Conservation (phyloP, 2,888 invertebrate species). For the Neuroscelio doddi region DNA sequence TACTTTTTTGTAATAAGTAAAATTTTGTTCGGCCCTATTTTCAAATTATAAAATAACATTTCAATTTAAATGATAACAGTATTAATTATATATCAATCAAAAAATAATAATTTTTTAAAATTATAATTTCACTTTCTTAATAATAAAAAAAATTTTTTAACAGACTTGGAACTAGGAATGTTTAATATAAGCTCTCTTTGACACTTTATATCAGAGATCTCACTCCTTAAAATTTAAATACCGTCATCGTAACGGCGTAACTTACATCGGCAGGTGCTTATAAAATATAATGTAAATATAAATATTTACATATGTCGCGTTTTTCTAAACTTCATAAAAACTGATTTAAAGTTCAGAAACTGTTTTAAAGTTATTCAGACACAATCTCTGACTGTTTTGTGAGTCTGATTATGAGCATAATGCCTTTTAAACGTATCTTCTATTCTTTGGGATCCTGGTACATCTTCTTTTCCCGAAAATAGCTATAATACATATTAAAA, state of each 20-base stretch:
- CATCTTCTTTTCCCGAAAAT: conserved; percentile 66
- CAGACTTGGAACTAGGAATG: background rate
- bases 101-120: too few species aligned
- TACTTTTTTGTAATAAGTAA: too few species aligned
- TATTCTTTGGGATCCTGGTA: conserved; percentile 66
- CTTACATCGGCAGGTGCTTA: background rate
- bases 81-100: too few species aligned
- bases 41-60: too few species aligned
- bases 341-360: too few species aligned
- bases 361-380: too few species aligned
- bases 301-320: background rate
- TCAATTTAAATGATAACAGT: too few species aligned
- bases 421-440: conserved; percentile 61
- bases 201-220: background rate
- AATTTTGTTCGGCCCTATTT: too few species aligned
- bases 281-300: background rate
- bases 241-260: background rate
- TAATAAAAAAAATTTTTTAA: background rate
- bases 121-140: too few species aligned
- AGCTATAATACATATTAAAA: conserved; percentile 63
- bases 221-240: background rate
- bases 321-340: too few species aligned
- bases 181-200: background rate
- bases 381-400: too few species aligned
- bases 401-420: background rate